These are phyloP conservation scores for Drosophila albomicans DNA, from an alignment of 1,140 invertebrate genomes.

Conservation along the genomic window DNA sequence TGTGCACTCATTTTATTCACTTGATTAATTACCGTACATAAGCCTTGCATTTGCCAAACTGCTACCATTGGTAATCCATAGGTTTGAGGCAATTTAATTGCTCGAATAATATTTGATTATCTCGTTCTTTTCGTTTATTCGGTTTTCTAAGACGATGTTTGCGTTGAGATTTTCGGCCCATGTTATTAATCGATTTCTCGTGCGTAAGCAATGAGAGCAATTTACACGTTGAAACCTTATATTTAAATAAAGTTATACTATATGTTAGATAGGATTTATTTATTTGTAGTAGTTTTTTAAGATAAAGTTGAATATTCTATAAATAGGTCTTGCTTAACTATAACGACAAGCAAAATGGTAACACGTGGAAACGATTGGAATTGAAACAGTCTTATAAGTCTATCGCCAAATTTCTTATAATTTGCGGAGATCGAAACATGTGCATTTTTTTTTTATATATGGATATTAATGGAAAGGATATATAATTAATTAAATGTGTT, in stretches of 20 bases:
- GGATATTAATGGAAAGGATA: neutral
- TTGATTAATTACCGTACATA: conserved; percentile 56
- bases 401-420: no score
- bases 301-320: no score
- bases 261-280: no score
- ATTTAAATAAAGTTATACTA: neutral
- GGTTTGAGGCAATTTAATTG: conserved; percentile 34
- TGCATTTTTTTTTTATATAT: no score
- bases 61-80: conserved; percentile 23
- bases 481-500: neutral
- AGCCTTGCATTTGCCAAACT: conserved; percentile 44
- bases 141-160: neutral
- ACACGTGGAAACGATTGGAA: conserved; percentile 1
- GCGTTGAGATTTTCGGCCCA: conserved; percentile 24
- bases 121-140: conserved; percentile 23
- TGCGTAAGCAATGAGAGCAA: conserved; percentile 14
- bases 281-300: no score
- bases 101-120: conserved; percentile 51
- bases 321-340: no score
- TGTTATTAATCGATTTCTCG: conserved; percentile 41
- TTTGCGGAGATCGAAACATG: neutral
- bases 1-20: conserved; percentile 32
- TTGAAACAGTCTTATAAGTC: neutral
- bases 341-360: neutral
- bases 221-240: neutral